These are phyloP conservation scores for Thalassarche chlororhynchos DNA, from an alignment of 2,113 vertebrate species.

Conservation along the genomic window DNA sequence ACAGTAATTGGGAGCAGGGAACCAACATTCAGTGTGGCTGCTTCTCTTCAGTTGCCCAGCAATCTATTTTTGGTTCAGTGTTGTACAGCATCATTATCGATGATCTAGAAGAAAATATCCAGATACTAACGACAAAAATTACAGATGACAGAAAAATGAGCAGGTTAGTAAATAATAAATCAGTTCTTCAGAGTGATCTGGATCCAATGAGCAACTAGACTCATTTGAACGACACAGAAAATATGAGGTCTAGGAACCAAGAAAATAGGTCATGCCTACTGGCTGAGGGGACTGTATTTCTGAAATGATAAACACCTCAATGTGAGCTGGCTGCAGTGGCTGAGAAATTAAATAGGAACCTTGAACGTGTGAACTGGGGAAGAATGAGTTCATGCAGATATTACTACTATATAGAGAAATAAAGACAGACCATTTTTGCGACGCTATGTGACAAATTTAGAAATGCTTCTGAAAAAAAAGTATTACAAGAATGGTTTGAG, in stretches of 20 bases:
- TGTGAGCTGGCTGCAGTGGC: background rate
- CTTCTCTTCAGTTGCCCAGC: background rate
- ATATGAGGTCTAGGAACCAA: constrained; percentile 1
- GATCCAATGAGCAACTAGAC: background rate
- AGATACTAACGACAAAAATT: background rate
- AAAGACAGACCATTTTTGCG: background rate
- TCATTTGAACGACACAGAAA: background rate
- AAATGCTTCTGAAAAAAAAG: background rate
- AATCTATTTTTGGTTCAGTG: constrained; percentile 1
- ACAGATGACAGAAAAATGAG: background rate
- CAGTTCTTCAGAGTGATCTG: background rate
- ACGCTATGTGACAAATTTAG: background rate
- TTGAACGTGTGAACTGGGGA: background rate
- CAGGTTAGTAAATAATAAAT: constrained; percentile 8
- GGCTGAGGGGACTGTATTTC: constrained; percentile 23
- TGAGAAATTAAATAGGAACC: constrained; percentile 31
- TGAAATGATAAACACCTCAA: constrained; percentile 36
- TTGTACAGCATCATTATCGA: background rate
- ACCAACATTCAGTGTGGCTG: background rate
- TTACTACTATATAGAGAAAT: background rate
- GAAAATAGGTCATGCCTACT: constrained; percentile 48
- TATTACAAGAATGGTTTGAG: background rate
- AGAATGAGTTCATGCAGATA: background rate
- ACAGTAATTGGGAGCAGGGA: background rate
- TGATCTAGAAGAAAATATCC: background rate